Evolutionary conservation across 2,888 invertebrate species (phyloP).

Genomic region (Hecatera dysodea): DNA sequence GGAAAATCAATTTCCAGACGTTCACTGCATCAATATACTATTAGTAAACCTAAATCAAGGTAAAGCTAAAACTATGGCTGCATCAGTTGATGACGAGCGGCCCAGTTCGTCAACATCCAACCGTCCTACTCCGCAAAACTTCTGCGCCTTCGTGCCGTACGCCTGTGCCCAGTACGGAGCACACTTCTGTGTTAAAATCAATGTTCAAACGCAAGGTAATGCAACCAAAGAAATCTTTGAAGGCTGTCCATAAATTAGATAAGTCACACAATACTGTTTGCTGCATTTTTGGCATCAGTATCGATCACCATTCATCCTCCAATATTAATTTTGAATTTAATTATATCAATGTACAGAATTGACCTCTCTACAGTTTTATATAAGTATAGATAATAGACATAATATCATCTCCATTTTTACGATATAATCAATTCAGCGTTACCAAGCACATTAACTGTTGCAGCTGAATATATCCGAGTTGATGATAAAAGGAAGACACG

Average conservation of each 20-base stretch:
- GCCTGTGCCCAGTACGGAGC: neutral
- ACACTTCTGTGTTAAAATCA: neutral
- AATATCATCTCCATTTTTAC: neutral
- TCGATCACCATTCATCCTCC: too few relatives aligned
- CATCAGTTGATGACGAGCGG: neutral
- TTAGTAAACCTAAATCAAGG: neutral
- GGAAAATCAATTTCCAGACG: neutral
- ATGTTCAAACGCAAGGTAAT: neutral
- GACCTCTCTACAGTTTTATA: too few relatives aligned
- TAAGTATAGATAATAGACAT: too few relatives aligned
- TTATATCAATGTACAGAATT: too few relatives aligned
- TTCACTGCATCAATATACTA: neutral
- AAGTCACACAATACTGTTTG: neutral
- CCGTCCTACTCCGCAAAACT: neutral
- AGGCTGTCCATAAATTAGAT: neutral
- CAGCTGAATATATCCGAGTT: conserved; percentile 4
- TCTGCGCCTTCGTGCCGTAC: neutral
- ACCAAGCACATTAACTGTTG: neutral
- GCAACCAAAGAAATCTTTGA: neutral
- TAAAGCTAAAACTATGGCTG: conserved; percentile 6
- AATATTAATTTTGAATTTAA: too few relatives aligned
- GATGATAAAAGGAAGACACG: neutral
- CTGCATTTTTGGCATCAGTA: too few relatives aligned
- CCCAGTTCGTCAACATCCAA: neutral
- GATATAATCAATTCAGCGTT: neutral